Evolutionary conservation across 64 coral and sea anemone genomes (phyloP).

Genomic region (Montipora efflorescens): DNA sequence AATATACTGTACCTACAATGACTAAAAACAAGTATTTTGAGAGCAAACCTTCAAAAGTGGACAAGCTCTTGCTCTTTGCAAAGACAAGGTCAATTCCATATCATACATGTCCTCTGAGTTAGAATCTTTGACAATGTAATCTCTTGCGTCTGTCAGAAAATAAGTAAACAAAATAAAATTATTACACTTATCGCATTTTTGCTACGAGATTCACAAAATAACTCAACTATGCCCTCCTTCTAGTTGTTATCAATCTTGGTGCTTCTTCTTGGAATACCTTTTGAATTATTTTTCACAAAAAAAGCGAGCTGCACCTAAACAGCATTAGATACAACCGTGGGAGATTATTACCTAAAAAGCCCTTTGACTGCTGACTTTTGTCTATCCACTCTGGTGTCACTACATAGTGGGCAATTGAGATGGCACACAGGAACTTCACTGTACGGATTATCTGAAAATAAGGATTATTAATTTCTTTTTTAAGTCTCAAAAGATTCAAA

Average conservation of each 20-base stretch:
- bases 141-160: constrained; percentile 62
- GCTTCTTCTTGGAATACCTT: too few species aligned
- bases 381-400: constrained; percentile 85
- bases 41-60: constrained; percentile 65
- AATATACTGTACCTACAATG: too few species aligned
- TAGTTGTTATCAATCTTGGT: too few species aligned
- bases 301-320: too few species aligned
- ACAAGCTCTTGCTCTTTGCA: constrained; percentile 75
- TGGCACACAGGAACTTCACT: constrained; percentile 86
- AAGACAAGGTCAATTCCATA: constrained; percentile 69
- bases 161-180: neutral
- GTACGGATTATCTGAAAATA: constrained; percentile 88
- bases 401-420: constrained; percentile 76
- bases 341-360: constrained; percentile 62
- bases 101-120: constrained; percentile 76
- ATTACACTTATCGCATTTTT: neutral
- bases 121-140: constrained; percentile 68
- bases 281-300: too few species aligned
- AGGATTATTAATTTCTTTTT: neutral
- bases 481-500: neutral
- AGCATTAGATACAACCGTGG: too few species aligned
- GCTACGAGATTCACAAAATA: too few species aligned
- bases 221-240: too few species aligned
- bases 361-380: constrained; percentile 65
- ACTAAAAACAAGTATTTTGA: neutral